Conservation (phyloP, 92 coral and sea anemone species). For the Bergia puertoricense region DNA sequence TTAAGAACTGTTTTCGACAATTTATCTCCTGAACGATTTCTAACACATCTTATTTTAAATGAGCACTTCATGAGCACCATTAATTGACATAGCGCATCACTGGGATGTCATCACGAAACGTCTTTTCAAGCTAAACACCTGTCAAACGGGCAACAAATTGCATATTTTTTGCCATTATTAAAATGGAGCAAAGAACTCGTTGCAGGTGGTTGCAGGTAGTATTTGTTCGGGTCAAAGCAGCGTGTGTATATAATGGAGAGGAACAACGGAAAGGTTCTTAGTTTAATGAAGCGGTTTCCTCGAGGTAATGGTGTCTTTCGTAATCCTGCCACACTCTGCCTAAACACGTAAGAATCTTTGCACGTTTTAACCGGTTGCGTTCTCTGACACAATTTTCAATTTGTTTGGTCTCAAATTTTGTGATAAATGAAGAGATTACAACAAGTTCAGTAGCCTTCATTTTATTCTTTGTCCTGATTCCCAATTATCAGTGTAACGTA, state of each 20-base stretch:
- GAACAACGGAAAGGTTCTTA: background rate
- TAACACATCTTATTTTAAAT: background rate
- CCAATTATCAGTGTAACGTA: too few species aligned
- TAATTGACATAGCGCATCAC: background rate
- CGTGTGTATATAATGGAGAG: background rate
- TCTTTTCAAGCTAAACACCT: background rate
- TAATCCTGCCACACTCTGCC: background rate
- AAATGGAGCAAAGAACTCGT: background rate
- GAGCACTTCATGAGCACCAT: background rate
- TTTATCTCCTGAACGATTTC: background rate
- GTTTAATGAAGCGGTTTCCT: background rate
- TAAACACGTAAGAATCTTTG: background rate
- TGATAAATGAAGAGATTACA: background rate
- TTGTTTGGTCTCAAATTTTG: background rate
- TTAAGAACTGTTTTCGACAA: background rate
- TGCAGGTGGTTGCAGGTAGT: conserved; percentile 37
- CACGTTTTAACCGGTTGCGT: background rate
- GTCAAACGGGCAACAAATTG: conserved; percentile 32
- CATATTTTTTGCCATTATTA: background rate
- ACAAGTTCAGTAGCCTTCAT: too few species aligned
- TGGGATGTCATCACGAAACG: background rate
- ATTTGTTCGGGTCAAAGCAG: background rate
- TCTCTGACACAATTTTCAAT: background rate
- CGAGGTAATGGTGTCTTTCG: background rate
- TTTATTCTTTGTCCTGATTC: too few species aligned